Evolutionary conservation across 1,140 invertebrate genomes (phyloP).

Genomic region (Steinernema khuongi): DNA sequence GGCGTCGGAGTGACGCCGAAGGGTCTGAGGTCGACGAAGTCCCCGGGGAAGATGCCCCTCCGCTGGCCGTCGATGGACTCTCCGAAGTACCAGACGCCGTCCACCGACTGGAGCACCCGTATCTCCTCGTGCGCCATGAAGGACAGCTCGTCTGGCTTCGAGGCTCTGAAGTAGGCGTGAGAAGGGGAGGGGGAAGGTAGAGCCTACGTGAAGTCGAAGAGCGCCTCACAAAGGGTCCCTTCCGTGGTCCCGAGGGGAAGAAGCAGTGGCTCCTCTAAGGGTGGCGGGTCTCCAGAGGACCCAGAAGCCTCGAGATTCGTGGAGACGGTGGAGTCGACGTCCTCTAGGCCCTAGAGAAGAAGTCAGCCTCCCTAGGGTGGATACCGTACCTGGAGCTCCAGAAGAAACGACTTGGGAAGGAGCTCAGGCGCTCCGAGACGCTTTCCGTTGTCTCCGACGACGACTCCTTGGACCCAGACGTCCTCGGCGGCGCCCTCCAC

Average conservation of each 20-base stretch:
- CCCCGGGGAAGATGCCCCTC: neutral
- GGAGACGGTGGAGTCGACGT: no score
- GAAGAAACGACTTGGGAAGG: neutral
- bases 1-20: neutral
- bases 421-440: neutral
- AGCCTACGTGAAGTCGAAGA: neutral
- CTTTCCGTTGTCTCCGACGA: neutral
- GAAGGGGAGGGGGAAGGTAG: neutral
- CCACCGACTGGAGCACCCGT: neutral
- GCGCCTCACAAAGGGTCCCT: neutral
- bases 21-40: neutral
- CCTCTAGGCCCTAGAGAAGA: no score
- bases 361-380: no score
- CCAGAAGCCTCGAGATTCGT: no score
- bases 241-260: neutral
- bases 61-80: constrained; percentile 3
- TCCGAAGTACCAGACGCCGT: neutral
- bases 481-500: neutral
- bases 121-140: neutral
- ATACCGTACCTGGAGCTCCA: neutral
- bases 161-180: neutral
- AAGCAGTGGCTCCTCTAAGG: no score
- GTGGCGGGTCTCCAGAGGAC: no score
- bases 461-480: neutral
- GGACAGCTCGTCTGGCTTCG: neutral